Percentiles rank a stretch among this genome's conserved stretches.
Conservation (phyloP, 2,888 invertebrate species). For the Iselma pallidipennis region DNA sequence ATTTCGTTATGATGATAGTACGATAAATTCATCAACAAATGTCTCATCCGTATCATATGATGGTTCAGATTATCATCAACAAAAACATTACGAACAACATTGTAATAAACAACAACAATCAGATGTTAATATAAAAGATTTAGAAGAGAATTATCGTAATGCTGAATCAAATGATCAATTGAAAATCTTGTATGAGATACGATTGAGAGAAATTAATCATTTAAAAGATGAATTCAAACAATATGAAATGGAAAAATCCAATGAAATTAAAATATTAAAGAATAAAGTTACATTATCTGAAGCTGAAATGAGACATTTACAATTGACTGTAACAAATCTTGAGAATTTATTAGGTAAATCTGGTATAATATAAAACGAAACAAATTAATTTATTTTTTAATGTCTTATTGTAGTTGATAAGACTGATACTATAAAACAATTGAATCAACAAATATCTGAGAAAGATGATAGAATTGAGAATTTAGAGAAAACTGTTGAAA, state of each 20-base stretch:
- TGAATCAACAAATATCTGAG: slow-evolving; percentile 25
- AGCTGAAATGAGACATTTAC: slow-evolving; percentile 42
- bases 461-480: slow-evolving; percentile 33
- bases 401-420: slow-evolving; percentile 38
- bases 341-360: slow-evolving; percentile 39
- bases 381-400: neutral
- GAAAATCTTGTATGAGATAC: slow-evolving; percentile 54
- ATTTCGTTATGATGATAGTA: slow-evolving; percentile 65
- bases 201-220: slow-evolving; percentile 48
- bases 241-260: slow-evolving; percentile 31
- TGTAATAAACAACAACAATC: neutral
- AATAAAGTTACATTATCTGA: slow-evolving; percentile 39
- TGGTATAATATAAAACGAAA: neutral
- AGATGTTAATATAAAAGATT: neutral
- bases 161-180: slow-evolving; percentile 50
- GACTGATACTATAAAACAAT: slow-evolving; percentile 31
- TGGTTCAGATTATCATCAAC: slow-evolving; percentile 6
- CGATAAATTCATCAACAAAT: slow-evolving; percentile 45
- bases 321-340: slow-evolving; percentile 39
- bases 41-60: slow-evolving; percentile 37
- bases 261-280: slow-evolving; percentile 39
- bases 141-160: slow-evolving; percentile 31
- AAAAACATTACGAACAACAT: neutral
- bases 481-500: slow-evolving; percentile 31
- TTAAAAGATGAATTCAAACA: slow-evolving; percentile 39